phyloP scores from a whole-genome alignment of 2,113 vertebrate species.

The Muntiacus muntjak region DNA sequence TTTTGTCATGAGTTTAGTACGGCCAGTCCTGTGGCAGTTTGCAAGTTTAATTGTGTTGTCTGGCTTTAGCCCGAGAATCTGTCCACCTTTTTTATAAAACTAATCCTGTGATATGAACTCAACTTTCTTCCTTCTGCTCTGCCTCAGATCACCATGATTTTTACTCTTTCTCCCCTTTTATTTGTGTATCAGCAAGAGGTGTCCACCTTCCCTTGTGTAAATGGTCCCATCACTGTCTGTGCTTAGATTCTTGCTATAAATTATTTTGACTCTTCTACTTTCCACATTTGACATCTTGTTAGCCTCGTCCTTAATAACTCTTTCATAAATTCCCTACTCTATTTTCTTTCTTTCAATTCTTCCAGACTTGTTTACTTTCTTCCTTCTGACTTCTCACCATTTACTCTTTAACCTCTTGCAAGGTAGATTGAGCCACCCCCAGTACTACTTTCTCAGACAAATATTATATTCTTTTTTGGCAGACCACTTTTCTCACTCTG shows the following conservation, averaged over 20 bases:
- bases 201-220: background rate
- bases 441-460: background rate
- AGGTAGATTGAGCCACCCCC: background rate
- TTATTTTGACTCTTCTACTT: background rate
- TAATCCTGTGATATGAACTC: background rate
- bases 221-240: background rate
- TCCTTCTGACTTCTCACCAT: background rate
- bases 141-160: background rate
- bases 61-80: background rate
- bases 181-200: background rate
- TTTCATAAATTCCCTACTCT: background rate
- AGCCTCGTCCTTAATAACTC: background rate
- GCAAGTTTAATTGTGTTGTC: background rate
- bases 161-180: background rate
- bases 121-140: background rate
- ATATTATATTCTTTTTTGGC: background rate
- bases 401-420: background rate
- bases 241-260: background rate
- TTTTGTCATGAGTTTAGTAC: constrained; percentile 25
- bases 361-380: background rate
- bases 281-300: background rate
- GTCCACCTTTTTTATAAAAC: background rate
- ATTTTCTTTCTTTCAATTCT: background rate
- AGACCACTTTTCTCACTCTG: background rate
- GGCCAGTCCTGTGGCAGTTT: background rate